A percentile compares a stretch with the other conserved stretches of the same genome.
phyloP scores from a whole-genome alignment of 2,797 vertebrate species.

The Cichlasoma orientale region DNA sequence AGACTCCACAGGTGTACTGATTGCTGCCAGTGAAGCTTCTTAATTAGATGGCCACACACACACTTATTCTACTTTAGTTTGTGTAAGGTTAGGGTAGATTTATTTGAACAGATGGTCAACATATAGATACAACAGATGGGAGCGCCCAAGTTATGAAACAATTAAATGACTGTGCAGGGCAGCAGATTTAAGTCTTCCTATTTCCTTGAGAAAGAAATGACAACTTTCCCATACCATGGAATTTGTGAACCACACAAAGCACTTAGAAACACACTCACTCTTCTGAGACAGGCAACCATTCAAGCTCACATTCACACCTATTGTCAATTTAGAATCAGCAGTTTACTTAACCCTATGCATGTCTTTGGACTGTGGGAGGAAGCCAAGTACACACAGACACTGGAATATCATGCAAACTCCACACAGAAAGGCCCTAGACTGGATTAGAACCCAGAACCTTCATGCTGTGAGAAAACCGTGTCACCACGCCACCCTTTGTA shows the following conservation, averaged over 20 bases:
- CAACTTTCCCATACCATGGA: constrained; percentile 6
- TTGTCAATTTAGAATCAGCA: no score
- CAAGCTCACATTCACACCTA: not conserved
- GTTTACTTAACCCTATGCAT: no score
- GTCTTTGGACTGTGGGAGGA: no score
- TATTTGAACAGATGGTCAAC: not conserved
- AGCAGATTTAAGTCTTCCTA: constrained; percentile 48
- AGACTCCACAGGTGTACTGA: constrained; percentile 12
- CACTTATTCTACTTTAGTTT: not conserved
- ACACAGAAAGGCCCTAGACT: no score
- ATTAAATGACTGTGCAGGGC: constrained; percentile 6
- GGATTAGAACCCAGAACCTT: no score
- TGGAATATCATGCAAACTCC: no score
- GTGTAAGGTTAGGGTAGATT: not conserved
- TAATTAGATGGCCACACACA: not conserved
- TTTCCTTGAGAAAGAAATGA: constrained; percentile 72
- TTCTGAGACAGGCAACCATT: not conserved
- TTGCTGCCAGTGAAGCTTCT: not conserved
- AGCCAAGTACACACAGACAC: no score
- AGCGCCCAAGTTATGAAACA: not conserved
- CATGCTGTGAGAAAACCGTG: no score
- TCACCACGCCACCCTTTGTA: no score
- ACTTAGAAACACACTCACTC: not conserved
- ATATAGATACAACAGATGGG: not conserved
- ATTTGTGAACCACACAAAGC: constrained; percentile 25